Evolutionary conservation across 2,113 vertebrate species (phyloP), one percentile per base, ranked within the genome.

Genomic region (Phyllopteryx taeniolatus): DNA sequence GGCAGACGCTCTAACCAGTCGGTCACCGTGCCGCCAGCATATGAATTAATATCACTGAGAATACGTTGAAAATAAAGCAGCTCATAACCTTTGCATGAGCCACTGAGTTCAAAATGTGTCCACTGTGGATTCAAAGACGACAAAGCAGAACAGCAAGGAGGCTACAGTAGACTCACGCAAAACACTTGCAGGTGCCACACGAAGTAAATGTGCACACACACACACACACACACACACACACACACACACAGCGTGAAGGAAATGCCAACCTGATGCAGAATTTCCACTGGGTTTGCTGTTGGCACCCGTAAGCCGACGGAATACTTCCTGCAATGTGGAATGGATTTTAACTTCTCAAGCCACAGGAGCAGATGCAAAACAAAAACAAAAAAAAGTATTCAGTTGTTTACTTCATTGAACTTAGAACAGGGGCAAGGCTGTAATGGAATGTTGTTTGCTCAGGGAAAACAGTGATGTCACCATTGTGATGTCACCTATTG

Each of bases 261-360:
- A 71, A 79, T 61, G 51, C 51, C 51, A 20, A 17, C 51, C 51
- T 54, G 51, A 54, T 54, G 31, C 59, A 35, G 31, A 60, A 27
- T 31, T 60, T 31, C 27, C 27, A 61, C n/a, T 56, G 20, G 54
- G 54, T 35, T 61, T 5, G 20, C 7, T 61, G 27, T 10, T 61
- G 31, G 27, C 59, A 17, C 59, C 33, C 14, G 15, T 35, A 35
- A 33, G 14, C 27, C 2, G 14, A 61, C 5, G 31, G 31, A 33
- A 61, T 8, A 35, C 31, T 61, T 61, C 31, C 59, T 61, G 31
- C 59, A 35, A 27, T 61, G 57, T 13, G 5, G 27, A 60, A 60
- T 31, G 27, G 27, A 31, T 59, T 31, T 27, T 59, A 27, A 13
- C n/a, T n/a, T 22, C 53, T 22, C 9, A 9, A 22, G 22, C 27